These are phyloP conservation scores for Gambusia affinis DNA, from an alignment of 2,113 vertebrate genomes.

Conservation along the genomic window DNA sequence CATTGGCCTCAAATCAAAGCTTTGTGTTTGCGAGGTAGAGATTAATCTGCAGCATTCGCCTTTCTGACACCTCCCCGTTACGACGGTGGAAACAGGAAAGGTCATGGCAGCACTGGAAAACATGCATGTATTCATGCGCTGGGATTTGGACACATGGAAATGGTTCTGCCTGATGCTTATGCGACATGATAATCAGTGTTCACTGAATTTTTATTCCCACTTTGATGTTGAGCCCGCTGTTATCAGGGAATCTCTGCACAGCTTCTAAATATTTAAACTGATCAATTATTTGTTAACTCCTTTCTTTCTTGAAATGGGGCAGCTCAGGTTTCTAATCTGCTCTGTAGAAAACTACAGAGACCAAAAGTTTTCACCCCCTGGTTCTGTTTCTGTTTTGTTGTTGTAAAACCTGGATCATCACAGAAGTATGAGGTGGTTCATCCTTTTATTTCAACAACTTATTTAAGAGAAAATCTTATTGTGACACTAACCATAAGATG, in stretches of 20 bases:
- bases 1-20: constrained; percentile 41
- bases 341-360: not conserved
- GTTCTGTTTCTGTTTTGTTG: not conserved
- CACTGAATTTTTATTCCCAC: constrained; percentile 11
- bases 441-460: not conserved
- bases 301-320: not conserved
- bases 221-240: constrained; percentile 20
- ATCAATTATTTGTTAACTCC: not conserved
- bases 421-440: not conserved
- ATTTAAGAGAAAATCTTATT: not conserved
- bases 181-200: constrained; percentile 41
- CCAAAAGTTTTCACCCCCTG: not conserved
- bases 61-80: constrained; percentile 16
- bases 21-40: constrained; percentile 21
- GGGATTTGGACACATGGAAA: constrained; percentile 34
- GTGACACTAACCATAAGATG: not conserved
- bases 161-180: constrained; percentile 22
- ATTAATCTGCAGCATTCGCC: constrained; percentile 54
- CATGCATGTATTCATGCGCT: constrained; percentile 47
- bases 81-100: constrained; percentile 22
- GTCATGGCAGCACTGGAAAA: constrained; percentile 29
- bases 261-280: constrained; percentile 20
- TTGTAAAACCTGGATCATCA: not conserved
- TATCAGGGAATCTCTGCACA: not conserved
- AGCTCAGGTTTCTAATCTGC: not conserved